Conservation (phyloP, 2,113 vertebrate genomes). For the Haemorhous mexicanus region DNA sequence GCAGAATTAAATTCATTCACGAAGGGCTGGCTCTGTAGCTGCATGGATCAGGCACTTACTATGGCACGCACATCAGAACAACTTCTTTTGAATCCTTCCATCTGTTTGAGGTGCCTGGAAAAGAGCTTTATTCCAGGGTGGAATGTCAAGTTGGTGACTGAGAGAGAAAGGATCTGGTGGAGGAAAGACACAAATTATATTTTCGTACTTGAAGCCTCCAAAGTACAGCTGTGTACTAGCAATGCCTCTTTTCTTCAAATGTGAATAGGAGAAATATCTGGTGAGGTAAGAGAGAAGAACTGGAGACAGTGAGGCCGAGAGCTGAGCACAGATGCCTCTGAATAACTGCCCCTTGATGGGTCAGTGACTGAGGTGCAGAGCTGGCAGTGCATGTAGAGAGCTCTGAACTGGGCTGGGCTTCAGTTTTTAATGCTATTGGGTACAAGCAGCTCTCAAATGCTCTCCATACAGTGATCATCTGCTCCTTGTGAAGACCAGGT, state of each 20-base stretch:
- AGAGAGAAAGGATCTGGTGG: not conserved
- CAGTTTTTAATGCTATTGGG: not conserved
- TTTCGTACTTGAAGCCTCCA: not conserved
- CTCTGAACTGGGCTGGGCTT: not conserved
- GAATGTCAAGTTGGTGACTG: not conserved
- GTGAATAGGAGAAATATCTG: not conserved
- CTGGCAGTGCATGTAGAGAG: not conserved
- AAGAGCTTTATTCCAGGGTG: not conserved
- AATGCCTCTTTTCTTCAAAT: not conserved
- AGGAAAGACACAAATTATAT: not conserved
- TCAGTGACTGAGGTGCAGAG: not conserved
- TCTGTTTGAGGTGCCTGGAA: not conserved
- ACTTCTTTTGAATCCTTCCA: not conserved
- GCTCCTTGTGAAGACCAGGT: not conserved
- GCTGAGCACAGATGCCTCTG: not conserved
- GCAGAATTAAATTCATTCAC: not conserved
- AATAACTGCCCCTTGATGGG: not conserved
- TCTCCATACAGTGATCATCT: not conserved
- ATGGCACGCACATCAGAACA: not conserved
- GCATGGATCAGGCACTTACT: not conserved
- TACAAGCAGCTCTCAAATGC: not conserved
- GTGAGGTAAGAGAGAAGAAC: not conserved
- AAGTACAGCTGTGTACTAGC: not conserved
- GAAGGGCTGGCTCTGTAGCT: not conserved
- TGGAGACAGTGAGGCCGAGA: not conserved